A percentile compares a stretch with the other conserved stretches of the same genome.
phyloP scores from a whole-genome alignment of 2,888 invertebrate genomes.

The Lymantria dispar region DNA sequence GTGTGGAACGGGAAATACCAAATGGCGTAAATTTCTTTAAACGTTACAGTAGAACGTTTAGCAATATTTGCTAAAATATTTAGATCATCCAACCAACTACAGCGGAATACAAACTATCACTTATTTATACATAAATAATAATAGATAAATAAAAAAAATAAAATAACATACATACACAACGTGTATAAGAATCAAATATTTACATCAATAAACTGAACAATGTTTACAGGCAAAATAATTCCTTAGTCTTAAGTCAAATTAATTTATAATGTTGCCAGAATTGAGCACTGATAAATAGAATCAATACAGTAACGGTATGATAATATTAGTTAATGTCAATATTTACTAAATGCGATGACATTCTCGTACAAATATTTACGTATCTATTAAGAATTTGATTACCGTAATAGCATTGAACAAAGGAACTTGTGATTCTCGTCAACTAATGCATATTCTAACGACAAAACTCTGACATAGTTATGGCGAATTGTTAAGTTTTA shows the following conservation, averaged over 20 bases:
- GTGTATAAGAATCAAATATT: slow-evolving; percentile 61
- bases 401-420: neutral
- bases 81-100: too few species aligned
- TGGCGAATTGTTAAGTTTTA: too few species aligned
- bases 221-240: slow-evolving; percentile 70
- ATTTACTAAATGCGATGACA: slow-evolving; percentile 31
- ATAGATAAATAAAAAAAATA: neutral
- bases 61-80: too few species aligned
- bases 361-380: slow-evolving; percentile 18
- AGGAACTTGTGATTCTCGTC: neutral
- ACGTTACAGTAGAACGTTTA: too few species aligned
- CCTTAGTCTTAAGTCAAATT: slow-evolving; percentile 69
- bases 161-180: neutral
- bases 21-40: too few species aligned
- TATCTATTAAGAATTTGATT: slow-evolving; percentile 15
- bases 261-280: slow-evolving; percentile 63
- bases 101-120: too few species aligned
- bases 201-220: slow-evolving; percentile 58
- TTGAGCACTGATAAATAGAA: slow-evolving; percentile 56
- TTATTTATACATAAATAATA: neutral
- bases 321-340: slow-evolving; percentile 38
- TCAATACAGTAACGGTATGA: slow-evolving; percentile 45
- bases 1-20: too few species aligned
- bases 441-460: too few species aligned
- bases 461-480: too few species aligned